Evolutionary conservation across 2,888 invertebrate species (phyloP), one percentile per base, ranked within the genome.

Genomic region (Nesidiocoris tenuis): DNA sequence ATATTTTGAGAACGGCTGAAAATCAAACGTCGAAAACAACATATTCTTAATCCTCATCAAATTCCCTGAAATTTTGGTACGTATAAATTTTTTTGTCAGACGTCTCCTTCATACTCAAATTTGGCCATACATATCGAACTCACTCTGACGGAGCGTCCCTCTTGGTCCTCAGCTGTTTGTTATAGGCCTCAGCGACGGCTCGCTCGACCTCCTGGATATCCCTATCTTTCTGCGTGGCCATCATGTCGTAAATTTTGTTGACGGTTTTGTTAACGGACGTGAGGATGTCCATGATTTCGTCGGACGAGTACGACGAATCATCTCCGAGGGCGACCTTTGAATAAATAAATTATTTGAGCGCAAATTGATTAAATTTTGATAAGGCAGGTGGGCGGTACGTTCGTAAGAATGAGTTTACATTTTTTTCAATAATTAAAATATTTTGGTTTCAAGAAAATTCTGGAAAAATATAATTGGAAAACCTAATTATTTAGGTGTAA

Each of bases 241-340:
- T 74, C 19, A 56, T 16, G 1, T 74, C 74, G 65, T 74, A 74
- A 57, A 74, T 18, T 66, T 74, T 74, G 24, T 74, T 65, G 64
- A 74, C 59, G 12, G 74, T 74, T 9, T 39, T 24, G 57, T 74
- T 74, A 12, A 65, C 65, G 1, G 74, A 56, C 9, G 9, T 24
- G 16, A 74, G 74, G 5, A 63, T 39, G 12, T 72, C 39, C 25
- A 63, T 39, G 22, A 72, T 72, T 17, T 70, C 67, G 1, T 67
- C 67, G 2, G 54, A 17, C 55, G 56, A 16, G 12, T 67, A 54
- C 18, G 39, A 25, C 2, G 23, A n/a, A 9, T 63, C 61, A n/a
- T n/a, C n/a, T n/a, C n/a, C n/a, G n/a, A n/a, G n/a, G n/a, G n/a
- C n/a, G n/a, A n/a, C n/a, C n/a, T n/a, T n/a, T n/a, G n/a, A n/a